phyloP scores from a whole-genome alignment of 2,113 vertebrate genomes.

The Acrocephalus arundinaceus region DNA sequence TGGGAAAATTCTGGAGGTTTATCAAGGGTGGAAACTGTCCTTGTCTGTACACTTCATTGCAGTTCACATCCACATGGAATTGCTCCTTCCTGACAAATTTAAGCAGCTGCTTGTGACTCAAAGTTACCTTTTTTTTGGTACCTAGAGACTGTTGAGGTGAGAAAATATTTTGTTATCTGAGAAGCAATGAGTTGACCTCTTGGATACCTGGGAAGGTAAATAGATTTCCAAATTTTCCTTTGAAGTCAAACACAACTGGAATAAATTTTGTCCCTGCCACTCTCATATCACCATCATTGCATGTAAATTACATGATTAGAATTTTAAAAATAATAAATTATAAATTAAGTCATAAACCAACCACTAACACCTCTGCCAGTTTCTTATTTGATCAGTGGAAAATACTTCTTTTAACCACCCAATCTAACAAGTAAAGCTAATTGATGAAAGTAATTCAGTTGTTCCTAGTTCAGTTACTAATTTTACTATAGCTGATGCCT shows the following conservation, averaged over 20 bases:
- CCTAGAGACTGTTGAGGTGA: neutral
- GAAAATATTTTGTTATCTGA: neutral
- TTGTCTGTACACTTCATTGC: neutral
- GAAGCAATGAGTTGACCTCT: neutral
- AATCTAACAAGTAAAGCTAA: neutral
- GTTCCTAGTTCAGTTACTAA: neutral
- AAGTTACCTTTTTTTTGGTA: neutral
- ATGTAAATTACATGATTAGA: neutral
- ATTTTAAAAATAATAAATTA: neutral
- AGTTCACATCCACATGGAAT: neutral
- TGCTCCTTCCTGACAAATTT: neutral
- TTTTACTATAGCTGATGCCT: neutral
- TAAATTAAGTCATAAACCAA: neutral
- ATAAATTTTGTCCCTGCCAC: neutral
- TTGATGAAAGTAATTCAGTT: neutral
- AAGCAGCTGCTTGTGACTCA: neutral
- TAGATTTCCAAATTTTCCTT: neutral
- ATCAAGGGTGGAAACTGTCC: neutral
- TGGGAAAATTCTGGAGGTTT: neutral
- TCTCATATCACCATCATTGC: neutral
- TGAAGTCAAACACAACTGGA: neutral
- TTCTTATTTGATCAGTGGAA: neutral
- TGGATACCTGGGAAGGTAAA: neutral
- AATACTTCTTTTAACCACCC: neutral
- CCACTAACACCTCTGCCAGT: neutral